These are phyloP conservation scores for Chalcosyrphus nemorum DNA, from an alignment of 2,888 invertebrate species.

Conservation along the genomic window DNA sequence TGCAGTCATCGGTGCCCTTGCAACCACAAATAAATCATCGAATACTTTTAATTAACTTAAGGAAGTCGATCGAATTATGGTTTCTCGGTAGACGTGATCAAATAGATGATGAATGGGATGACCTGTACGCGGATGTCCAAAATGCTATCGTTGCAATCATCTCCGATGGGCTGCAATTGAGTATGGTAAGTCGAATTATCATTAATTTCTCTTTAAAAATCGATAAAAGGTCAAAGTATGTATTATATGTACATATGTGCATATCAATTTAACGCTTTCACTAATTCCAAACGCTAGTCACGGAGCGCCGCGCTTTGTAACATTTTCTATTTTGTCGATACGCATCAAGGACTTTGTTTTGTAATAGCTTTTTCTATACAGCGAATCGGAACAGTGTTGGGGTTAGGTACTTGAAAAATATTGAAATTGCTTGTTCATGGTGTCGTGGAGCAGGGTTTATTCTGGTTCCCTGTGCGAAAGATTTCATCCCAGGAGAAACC, in stretches of 20 bases:
- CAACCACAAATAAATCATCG: conserved; percentile 63
- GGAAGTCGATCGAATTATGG: conserved; percentile 74
- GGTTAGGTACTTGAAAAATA: neutral
- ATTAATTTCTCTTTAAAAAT: neutral
- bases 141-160: conserved; percentile 65
- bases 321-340: neutral
- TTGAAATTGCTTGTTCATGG: too few relatives aligned
- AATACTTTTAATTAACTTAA: conserved; percentile 67
- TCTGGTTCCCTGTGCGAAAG: too few relatives aligned
- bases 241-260: neutral
- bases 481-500: too few relatives aligned
- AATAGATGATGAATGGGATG: conserved; percentile 38
- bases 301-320: neutral
- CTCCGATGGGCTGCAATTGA: conserved; percentile 61
- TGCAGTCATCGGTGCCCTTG: conserved; percentile 56
- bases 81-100: conserved; percentile 66
- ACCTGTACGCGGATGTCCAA: conserved; percentile 63
- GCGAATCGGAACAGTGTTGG: neutral
- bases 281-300: neutral
- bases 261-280: neutral
- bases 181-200: conserved; percentile 48
- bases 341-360: neutral
- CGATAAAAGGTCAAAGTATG: neutral
- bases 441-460: too few relatives aligned
- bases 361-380: neutral